Base-by-base conservation (phyloP, 2,797 vertebrate genomes). In the Masticophis lateralis region DNA sequence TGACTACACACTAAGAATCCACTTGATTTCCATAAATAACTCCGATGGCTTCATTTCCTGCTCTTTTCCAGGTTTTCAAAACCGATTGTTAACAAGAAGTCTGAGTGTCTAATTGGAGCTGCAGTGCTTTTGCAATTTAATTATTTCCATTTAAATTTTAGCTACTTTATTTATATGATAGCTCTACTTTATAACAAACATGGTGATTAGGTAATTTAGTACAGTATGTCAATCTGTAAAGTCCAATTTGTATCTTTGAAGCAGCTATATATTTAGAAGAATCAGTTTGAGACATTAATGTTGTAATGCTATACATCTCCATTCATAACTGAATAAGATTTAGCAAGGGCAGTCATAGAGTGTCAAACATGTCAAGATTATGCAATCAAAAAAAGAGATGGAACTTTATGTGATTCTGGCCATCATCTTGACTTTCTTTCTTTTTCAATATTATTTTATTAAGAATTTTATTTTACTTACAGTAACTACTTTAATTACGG, bases 261-360 rank as follows among this genome's bases (percentile, higher is more conserved):
- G 95, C 94, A 96, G 97, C 93, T 91, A 91, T 86, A 95, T 97
- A 96, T 95, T 97, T 96, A 95, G 88, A 96, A 95, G 96, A 86
- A 88, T 94, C 97, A 95, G 90, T 90, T 90, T 86, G 91, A 94
- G 92, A 79, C 51, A 32, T 32, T 83, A 89, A 89, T 28, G 16
- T 27, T 47, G 16, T 9, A 59, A 86, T 91, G 66, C 18, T 37
- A 74, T 1, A 56, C 2, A 57, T 74, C 12, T 37, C 63, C 56
- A 37, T 3, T 56, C 20, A 27, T 20, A 90, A 79, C 7, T 20
- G 16, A 51, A 28, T 22, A 53, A 90, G 63, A 7, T 13, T 69
- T n/a, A 12, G 7, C 37, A 14, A 59, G 8, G 90, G 13, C 90
- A 91, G 18, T 79, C 8, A 22, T 16, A 32, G 18, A 20, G 69